Evolutionary conservation across 2,797 vertebrate genomes (phyloP).

Genomic region (Alosa sapidissima): DNA sequence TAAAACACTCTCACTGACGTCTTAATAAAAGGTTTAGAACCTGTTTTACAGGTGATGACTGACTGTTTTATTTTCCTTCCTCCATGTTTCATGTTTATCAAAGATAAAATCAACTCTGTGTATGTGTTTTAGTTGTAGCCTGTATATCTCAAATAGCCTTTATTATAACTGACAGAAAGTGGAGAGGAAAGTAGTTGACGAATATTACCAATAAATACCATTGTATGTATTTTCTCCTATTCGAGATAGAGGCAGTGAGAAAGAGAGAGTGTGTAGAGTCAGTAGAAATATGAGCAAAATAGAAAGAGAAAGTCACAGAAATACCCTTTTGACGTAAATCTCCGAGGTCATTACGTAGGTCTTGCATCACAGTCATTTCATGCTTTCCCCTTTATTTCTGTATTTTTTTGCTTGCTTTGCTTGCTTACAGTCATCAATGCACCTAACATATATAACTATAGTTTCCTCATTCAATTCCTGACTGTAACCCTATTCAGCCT

Average conservation of each 20-base stretch:
- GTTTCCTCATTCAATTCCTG: constrained; percentile 78
- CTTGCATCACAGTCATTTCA: constrained; percentile 71
- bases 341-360: background rate
- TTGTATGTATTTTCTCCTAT: background rate
- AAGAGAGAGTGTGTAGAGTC: background rate
- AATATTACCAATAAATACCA: background rate
- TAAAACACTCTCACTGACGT: constrained; percentile 23
- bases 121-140: background rate
- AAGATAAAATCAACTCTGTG: background rate
- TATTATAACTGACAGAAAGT: background rate
- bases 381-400: constrained; percentile 68
- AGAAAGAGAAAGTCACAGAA: background rate
- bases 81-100: constrained; percentile 52
- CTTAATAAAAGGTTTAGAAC: background rate
- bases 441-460: constrained; percentile 58
- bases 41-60: background rate
- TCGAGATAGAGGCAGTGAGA: background rate
- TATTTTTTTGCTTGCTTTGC: constrained; percentile 40
- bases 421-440: constrained; percentile 67
- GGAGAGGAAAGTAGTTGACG: background rate
- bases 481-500: constrained; percentile 81
- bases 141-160: background rate
- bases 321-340: background rate
- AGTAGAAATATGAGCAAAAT: background rate
- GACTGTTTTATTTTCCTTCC: constrained; percentile 40